Base-by-base conservation (phyloP, 2,797 vertebrate species). In the Xenops minutus region DNA sequence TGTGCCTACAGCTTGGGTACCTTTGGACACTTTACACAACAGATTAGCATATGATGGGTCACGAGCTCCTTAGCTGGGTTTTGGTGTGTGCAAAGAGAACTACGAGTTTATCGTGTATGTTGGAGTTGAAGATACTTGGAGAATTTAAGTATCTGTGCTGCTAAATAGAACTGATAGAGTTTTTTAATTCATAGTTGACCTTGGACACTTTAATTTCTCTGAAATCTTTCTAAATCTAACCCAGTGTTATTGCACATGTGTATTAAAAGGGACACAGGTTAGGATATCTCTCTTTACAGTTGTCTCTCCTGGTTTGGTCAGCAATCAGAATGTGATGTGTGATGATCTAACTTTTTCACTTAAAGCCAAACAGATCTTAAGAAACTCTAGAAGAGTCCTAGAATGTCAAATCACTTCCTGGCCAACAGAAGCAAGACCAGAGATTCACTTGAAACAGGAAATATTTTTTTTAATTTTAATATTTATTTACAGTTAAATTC, bases 181-280 rank as follows among this genome's bases (percentile, higher is more conserved):
- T 68, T 73, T 68, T 52, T 51, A 34, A 32, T 24, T 56, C 44
- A 16, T 23, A 17, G 36, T 39, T 85, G n/a, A 55, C 16, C 17
- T 86, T 43, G 27, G 3, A 41, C 30, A 32, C 29, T 92, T 69
- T 13, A 24, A 11, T 80, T 85, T 71, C 55, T 76, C 56, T 32
- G 63, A 20, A 56, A 67, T 52, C 32, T 62, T 84, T 87, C 44
- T 27, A 66, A 69, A 63, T 41, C 44, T 73, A 56, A 18, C 21
- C 36, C 46, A 34, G 55, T 20, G 39, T 54, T 77, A 54, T 73
- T 41, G n/a, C 12, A 22, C 7, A n/a, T 0, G 0, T 36, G 7
- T 30, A 34, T 32, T 71, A 56, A 43, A 72, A 66, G 14, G 23
- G 56, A 43, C 30, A 34, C 3, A 6, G 34, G 73, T 59, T 11